Base-by-base conservation (phyloP, 2,797 vertebrate species). In the Dendrocincla tyrannina region DNA sequence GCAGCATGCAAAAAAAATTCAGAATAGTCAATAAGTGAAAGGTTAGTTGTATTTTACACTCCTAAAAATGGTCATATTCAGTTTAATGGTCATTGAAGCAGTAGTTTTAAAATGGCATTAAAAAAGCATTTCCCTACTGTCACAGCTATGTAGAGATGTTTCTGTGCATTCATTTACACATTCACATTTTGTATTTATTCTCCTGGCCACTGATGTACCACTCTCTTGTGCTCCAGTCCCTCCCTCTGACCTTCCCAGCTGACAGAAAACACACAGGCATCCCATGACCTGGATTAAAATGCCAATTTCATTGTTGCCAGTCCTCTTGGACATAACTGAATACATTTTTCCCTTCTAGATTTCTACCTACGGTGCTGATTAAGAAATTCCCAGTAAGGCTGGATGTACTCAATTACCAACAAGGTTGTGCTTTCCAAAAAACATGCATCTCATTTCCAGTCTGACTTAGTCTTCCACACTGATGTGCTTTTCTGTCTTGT, bases 281-380 rank as follows among this genome's bases (percentile, higher is more conserved):
- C 64, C 70, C 35, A 67, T 47, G 70, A 62, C 35, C 58, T 76
- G 76, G 39, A 56, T 76, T 78, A 70, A 92, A 91, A 69, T 70
- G 30, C 35, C 52, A 19, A 1, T 91, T 73, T 72, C 19, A 6
- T 74, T 89, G 25, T n/a, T 79, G 55, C 28, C 60, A 13, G 2
- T 92, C 82, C 39, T 79, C 2, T 50, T 72, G 30, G 58, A 30
- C 35, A 8, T 58, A 76, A 74, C 11, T 41, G 25, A 80, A 41
- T 46, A 44, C 50, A 27, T 25, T 55, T 78, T 32, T 14, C 17
- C 24, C 35, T 79, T 44, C 59, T 67, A 28, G 28, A 41, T 80
- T 79, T 35, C 30, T 69, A 52, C 19, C 19, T 66, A 5, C 6
- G 22, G 33, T 41, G 30, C 37, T 86, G 33, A 75, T 56, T 47